Evolutionary conservation across 2,888 invertebrate species (phyloP), one percentile per base, ranked within the genome.

Genomic region (Hoplodrina blanda): DNA sequence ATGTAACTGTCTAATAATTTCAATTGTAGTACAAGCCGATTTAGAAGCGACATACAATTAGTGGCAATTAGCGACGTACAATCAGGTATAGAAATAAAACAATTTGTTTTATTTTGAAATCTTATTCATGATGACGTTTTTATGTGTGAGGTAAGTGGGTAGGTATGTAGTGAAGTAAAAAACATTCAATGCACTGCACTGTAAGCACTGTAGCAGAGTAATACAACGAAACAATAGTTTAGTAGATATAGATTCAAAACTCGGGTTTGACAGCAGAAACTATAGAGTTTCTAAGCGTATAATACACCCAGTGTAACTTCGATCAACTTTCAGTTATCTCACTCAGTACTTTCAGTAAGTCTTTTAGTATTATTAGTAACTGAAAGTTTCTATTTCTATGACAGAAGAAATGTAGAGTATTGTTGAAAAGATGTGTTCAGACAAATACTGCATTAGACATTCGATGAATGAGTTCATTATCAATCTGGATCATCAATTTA

Each of bases 21-120:
- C 11, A 41, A 37, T 37, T 46, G 20, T 33, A 3, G 56, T 20
- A 10, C 7, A 53, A 19, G 37, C 11, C 37, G 19, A 60, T 68
- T 67, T n/a, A 60, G 20, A 76, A 59, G 72, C 59, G 1, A 15
- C 57, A 71, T 54, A 7, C 19, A 6, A 44, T 72, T 64, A 7
- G 25, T 25, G 25, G 25, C 25, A 25, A 25, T 25, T 25, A 59
- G 72, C 59, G 1, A 15, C 57, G 62, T 54, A 7, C 19, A 6
- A 44, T 72, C 59, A 7, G 25, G 25, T 4, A 33, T 4, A 15
- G 46, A 11, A 17, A 17, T 52, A 17, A 11, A 62, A 52, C 13
- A 4, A 46, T 4, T 61, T 46, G 0, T 17, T 52, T 57, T 0
- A 57, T 41, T 69, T 11, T 17, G 10, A 33, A 1, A 19, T 75